Evolutionary conservation across 2,797 vertebrate species (phyloP).

Genomic region (Syngnathus rostellatus): DNA sequence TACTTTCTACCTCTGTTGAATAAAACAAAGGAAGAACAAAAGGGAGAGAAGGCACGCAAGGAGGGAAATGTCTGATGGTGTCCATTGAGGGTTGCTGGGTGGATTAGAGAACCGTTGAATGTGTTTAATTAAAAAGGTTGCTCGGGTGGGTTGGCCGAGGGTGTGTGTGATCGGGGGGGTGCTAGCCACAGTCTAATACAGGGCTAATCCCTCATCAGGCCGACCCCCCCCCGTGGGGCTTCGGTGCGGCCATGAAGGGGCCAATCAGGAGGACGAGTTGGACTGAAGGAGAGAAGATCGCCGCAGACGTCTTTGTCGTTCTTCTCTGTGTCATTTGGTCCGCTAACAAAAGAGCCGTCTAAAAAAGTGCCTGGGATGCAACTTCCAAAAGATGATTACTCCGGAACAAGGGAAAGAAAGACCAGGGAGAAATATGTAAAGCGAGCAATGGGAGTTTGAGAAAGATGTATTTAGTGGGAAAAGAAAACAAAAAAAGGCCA

Average conservation of each 20-base stretch:
- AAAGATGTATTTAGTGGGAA: conserved; percentile 19
- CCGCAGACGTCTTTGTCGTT: conserved; percentile 55
- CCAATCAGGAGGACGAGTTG: conserved; percentile 58
- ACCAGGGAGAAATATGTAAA: conserved; percentile 15
- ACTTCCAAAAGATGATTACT: conserved; percentile 51
- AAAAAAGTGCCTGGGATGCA: conserved; percentile 43
- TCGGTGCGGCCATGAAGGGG: conserved; percentile 51
- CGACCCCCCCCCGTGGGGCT: conserved; percentile 28
- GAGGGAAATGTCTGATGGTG: conserved; percentile 33
- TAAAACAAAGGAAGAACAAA: conserved; percentile 58
- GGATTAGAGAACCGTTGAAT: conserved; percentile 51
- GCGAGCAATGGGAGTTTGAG: conserved; percentile 23
- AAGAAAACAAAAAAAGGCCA: conserved; percentile 4
- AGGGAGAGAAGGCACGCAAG: conserved; percentile 15
- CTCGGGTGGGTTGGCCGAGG: conserved; percentile 39
- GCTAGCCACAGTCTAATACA: conserved; percentile 45
- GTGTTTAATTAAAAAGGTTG: conserved; percentile 65
- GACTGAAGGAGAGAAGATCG: conserved; percentile 43
- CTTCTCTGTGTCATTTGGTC: conserved; percentile 33
- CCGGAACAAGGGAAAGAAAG: conserved; percentile 38
- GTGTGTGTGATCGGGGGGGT: conserved; percentile 18
- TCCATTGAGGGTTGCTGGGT: conserved; percentile 30
- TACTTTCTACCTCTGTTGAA: conserved; percentile 52
- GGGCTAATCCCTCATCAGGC: conserved; percentile 59
- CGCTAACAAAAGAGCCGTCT: conserved; percentile 37